Evolutionary conservation across 1,140 invertebrate genomes (phyloP), one percentile per base, ranked within the genome.

Genomic region (Eumaeus atala): DNA sequence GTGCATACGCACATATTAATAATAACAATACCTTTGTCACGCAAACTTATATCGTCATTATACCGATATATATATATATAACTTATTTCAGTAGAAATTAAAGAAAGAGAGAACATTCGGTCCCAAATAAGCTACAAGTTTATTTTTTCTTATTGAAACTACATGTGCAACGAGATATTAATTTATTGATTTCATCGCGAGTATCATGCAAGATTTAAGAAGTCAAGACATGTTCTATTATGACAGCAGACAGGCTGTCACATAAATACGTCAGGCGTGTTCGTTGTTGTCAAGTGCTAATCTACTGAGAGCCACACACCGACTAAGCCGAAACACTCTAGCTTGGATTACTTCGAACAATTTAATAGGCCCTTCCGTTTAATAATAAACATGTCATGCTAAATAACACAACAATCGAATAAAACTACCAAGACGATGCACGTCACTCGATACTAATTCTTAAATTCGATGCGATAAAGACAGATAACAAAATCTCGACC

Each of bases 341-440:
- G 66, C 59, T 62, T 63, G 75, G 77, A 80, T 83, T 83, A 83
- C 63, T 71, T 72, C 72, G 72, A 77, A 82, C 77, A 79, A 82
- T 84, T 84, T 85, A 85, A 85, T 82, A 84, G 78, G 77, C 73
- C 74, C 73, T 79, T 77, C 77, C 73, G 66, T 67, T 72, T 72
- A 74, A 85, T 77, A 85, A 85, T 84, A 85, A 85, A 85, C 78
- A 84, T 84, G 82, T 85, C 82, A 80, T 65, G 52, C 63, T 44
- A 58, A 71, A 68, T 70, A 84, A 76, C 77, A 77, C 70, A 56
- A 64, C 64, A 66, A 58, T 35, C 37, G 37, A 38, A n/a, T 38
- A n/a, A 28, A 28, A 28, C 21, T 28, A 6, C 21, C 21, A 6
- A 28, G 21, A 28, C 21, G 21, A 28, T 28, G 21, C 21, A 6